Percentiles rank a stretch among this genome's conserved stretches.
Evolutionary conservation across 2,888 invertebrate species (phyloP).

Genomic region (Drosophila ustulata): DNA sequence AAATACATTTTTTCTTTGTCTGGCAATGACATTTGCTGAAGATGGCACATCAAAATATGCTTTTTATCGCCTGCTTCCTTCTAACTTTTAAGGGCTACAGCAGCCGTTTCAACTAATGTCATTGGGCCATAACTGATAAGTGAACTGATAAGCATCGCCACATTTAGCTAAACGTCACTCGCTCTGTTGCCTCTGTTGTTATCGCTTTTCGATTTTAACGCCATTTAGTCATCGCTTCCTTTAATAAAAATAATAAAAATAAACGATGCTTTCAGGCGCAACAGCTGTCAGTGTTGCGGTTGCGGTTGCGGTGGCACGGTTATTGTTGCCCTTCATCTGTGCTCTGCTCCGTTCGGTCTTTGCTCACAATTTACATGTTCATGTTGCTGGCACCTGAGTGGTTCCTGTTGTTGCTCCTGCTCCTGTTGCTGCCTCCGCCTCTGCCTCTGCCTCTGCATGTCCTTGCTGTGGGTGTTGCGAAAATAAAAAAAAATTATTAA

Average conservation of each 20-base stretch:
- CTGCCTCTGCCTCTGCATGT: not conserved
- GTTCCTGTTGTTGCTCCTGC: slow-evolving; percentile 16
- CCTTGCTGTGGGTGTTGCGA: slow-evolving; percentile 15
- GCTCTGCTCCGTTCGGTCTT: not conserved
- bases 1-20: not conserved
- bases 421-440: not conserved
- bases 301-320: slow-evolving; percentile 37
- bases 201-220: slow-evolving; percentile 40
- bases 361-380: slow-evolving; percentile 38
- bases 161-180: slow-evolving; percentile 30
- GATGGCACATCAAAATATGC: not conserved
- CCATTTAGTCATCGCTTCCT: slow-evolving; percentile 43
- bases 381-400: slow-evolving; percentile 42
- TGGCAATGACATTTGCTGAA: not conserved
- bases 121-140: slow-evolving; percentile 31
- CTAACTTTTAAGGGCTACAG: not conserved
- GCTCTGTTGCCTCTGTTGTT: slow-evolving; percentile 17
- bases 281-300: slow-evolving; percentile 66
- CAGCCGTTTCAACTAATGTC: slow-evolving; percentile 19
- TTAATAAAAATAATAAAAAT: slow-evolving; percentile 46
- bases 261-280: slow-evolving; percentile 42
- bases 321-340: slow-evolving; percentile 14
- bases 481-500: slow-evolving; percentile 32
- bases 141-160: slow-evolving; percentile 39
- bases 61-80: not conserved